Evolutionary conservation across 2,888 invertebrate species (phyloP), one percentile per base, ranked within the genome.

Genomic region (Ormyrus nitidulus): DNA sequence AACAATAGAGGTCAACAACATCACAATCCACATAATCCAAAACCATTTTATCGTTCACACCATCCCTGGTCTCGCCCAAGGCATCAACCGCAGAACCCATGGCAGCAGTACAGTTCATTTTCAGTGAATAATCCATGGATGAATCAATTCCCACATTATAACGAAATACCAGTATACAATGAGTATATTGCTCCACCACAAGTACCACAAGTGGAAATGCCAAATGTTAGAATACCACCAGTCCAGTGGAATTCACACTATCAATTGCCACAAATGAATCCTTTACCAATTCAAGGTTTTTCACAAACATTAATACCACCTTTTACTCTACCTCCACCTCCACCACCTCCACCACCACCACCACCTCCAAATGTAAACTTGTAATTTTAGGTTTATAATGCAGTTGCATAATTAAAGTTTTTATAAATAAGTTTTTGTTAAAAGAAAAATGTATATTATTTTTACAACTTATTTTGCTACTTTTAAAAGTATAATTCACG

Each of bases 321-420:
- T 56, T 76, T 83, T 34, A 78, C 72, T 62, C 6, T 80, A 74
- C 81, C 83, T n/a, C 82, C 85, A 69, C 61, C 83, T 49, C 80
- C 86, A 51, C 79, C 85, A 54, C 85, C 86, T 44, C 86, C 86
- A 48, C 85, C 84, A 0, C 80, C 85, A 0, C 80, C 85, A 75
- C 83, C 83, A 13, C 82, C 85, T 82, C 71, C 71, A 70, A 70
- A 74, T 74, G 5, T 56, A 54, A 46, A 81, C 46, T 68, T 53
- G 9, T 81, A 73, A 56, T 53, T 66, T n/a, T 68, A 34, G 4
- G 34, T 34, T 3, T 34, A 19, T 58, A 53, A 51, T 68, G 19
- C 51, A 51, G 49, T 66, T 61, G 48, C 77, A n/a, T 66, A 64
- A 64, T 75, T 66, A 48, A 54, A 69, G 73, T 75, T 72, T 78